Conservation (phyloP, 2,113 vertebrate genomes). For the Cacatua alba region DNA sequence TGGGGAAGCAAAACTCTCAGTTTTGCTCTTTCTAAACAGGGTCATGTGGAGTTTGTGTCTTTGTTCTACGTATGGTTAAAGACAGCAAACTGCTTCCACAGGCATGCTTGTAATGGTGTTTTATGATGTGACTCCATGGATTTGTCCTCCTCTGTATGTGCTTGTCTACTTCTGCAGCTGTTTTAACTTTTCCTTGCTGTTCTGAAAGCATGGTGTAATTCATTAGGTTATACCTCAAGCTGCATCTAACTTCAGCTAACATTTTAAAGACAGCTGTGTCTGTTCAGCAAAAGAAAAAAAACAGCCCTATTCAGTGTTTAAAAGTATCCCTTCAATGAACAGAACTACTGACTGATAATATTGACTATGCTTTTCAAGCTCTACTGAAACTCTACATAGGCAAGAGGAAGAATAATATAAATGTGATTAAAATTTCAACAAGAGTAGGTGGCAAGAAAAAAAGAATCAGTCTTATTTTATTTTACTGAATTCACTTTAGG, state of each 20-base stretch:
- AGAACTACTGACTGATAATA: too few relatives aligned
- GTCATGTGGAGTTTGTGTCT: neutral
- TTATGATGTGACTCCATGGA: slow-evolving; percentile 1
- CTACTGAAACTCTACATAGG: too few relatives aligned
- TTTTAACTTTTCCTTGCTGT: neutral
- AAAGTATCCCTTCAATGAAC: too few relatives aligned
- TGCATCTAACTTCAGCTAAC: neutral
- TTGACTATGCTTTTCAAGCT: too few relatives aligned
- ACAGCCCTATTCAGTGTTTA: too few relatives aligned
- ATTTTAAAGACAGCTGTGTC: neutral
- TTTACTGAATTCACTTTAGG: too few relatives aligned
- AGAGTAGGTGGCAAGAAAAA: too few relatives aligned
- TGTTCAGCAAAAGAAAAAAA: too few relatives aligned
- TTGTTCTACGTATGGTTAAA: neutral
- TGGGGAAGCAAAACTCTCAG: neutral
- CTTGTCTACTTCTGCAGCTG: neutral
- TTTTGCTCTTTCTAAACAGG: neutral
- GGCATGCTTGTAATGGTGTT: neutral
- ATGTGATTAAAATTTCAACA: too few relatives aligned
- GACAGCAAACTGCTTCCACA: slow-evolving; percentile 42
- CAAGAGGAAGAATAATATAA: too few relatives aligned
- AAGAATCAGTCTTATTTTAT: too few relatives aligned
- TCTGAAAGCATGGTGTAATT: slow-evolving; percentile 1
- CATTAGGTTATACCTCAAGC: neutral
- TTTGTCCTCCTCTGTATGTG: neutral